Conservation (phyloP, 2,113 vertebrate genomes). For the Callaeas wilsoni region DNA sequence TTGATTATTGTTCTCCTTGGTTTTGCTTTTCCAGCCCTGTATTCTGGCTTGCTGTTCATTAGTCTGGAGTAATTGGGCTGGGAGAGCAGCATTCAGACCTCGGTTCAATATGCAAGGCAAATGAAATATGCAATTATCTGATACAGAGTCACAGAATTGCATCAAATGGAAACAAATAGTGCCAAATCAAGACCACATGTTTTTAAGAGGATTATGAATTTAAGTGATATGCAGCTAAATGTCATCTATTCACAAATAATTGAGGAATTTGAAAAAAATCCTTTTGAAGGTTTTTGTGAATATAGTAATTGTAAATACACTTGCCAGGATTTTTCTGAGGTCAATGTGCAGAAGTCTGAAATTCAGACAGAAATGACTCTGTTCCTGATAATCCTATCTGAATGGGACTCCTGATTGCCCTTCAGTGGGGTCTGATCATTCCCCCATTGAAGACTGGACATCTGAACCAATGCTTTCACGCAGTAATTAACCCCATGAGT, state of each 20-base stretch:
- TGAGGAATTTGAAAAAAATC: conserved; percentile 14
- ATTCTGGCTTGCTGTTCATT: neutral
- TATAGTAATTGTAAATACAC: conserved; percentile 17
- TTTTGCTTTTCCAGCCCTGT: neutral
- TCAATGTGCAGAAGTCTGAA: conserved; percentile 13
- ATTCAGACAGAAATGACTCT: neutral
- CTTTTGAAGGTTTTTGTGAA: conserved; percentile 17
- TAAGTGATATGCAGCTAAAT: conserved; percentile 36
- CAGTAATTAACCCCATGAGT: neutral
- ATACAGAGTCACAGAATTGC: conserved; percentile 22
- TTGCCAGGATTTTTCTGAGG: conserved; percentile 35
- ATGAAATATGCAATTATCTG: conserved; percentile 44
- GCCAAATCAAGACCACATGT: conserved; percentile 49
- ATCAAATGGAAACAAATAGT: conserved; percentile 23
- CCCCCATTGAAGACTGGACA: neutral
- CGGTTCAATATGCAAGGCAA: neutral
- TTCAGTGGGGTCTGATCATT: neutral
- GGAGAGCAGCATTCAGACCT: neutral
- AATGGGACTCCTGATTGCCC: neutral
- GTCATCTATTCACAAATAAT: conserved; percentile 22
- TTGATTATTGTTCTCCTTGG: neutral
- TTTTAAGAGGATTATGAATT: conserved; percentile 35
- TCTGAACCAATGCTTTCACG: neutral
- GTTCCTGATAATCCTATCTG: neutral
- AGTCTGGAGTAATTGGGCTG: neutral